Percentiles rank a stretch among this genome's conserved stretches.
Evolutionary conservation across 2,888 invertebrate species (phyloP).

Genomic region (Ditylenchus weischeri): DNA sequence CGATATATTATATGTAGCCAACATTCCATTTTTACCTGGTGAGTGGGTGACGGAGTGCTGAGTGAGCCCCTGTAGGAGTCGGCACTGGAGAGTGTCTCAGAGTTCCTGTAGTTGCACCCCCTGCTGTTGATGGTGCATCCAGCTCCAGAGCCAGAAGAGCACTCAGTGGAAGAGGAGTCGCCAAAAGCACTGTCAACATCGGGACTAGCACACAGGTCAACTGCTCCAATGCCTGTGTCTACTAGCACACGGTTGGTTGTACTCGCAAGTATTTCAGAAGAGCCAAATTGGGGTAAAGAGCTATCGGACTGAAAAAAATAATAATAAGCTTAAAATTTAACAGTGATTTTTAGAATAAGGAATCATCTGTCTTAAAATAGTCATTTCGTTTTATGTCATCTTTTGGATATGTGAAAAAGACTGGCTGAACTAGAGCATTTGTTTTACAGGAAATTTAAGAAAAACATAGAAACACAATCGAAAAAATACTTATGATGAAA

Average conservation of each 20-base stretch:
- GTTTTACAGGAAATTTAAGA: too few relatives aligned
- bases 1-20: background rate
- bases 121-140: constrained; percentile 1
- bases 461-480: too few relatives aligned
- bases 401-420: too few relatives aligned
- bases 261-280: background rate
- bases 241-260: background rate
- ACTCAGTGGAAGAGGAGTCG: constrained; percentile 82
- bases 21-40: constrained; percentile 21
- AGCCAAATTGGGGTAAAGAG: background rate
- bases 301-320: background rate
- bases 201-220: constrained; percentile 71
- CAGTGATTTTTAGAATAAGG: too few relatives aligned
- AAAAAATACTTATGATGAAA: too few relatives aligned
- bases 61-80: constrained; percentile 53
- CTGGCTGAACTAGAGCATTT: too few relatives aligned
- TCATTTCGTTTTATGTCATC: too few relatives aligned
- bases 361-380: too few relatives aligned
- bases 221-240: background rate
- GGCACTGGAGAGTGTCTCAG: constrained; percentile 45
- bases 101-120: constrained; percentile 39
- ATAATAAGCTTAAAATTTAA: background rate
- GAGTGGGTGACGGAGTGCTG: constrained; percentile 56
- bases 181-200: constrained; percentile 98
- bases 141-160: constrained; percentile 68